Evolutionary conservation across 2,888 invertebrate species (phyloP), one percentile per base, ranked within the genome.

Genomic region (Crematogaster levior): DNA sequence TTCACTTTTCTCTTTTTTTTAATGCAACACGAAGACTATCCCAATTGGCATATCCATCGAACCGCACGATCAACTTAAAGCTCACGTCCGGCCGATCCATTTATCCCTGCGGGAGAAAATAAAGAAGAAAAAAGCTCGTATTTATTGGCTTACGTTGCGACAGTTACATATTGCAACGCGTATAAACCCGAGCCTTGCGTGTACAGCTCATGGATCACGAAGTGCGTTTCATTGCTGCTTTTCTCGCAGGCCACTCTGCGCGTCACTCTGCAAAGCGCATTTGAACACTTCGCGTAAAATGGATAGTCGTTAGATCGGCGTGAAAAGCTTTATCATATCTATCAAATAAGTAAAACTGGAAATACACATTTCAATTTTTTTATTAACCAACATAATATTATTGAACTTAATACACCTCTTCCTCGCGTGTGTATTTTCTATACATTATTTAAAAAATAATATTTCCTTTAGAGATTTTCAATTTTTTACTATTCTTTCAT

Each of bases 91-190:
- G 74, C 66, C 90, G 88, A 91, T 90, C 88, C 90, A 86, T 88
- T 88, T 88, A 85, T 87, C 82, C 84, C 70, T 65, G 77, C 53
- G 30, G 60, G 53, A 48, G 58, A 81, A 81, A 82, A 81, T 72
- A 74, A 37, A 60, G 65, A 66, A 61, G 83, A 77, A 82, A 88
- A 84, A 85, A 83, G 79, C 82, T 66, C 70, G 87, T 86, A 88
- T 90, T 91, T 90, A 90, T 91, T 89, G 88, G 85, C 89, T 86
- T 27, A 83, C 77, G 82, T 74, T 73, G 85, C 86, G 91, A 90
- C 91, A 90, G 91, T 90, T 91, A 91, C 90, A 90, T 90, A 91
- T 91, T 87, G 89, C 89, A 80, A 82, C 85, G 86, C 53, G 79
- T 86, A 84, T 84, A 80, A 87, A 72, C 81, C n/a, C 60, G 48